Evolutionary conservation across 2,797 vertebrate species (phyloP), one percentile per base, ranked within the genome.

Genomic region (Taenioides sp.): DNA sequence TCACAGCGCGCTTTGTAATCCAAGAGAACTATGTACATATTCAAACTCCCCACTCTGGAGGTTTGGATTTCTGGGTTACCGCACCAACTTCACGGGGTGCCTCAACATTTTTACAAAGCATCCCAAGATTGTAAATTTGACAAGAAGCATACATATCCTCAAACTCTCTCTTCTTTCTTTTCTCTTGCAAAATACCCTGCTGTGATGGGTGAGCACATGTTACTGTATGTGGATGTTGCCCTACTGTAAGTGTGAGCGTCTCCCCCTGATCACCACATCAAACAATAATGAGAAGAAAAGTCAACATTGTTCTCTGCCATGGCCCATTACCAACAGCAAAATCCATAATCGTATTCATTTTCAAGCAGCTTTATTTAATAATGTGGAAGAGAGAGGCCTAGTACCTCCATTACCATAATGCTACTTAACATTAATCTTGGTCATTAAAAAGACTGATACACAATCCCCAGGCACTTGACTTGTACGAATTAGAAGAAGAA

Each of bases 341-440:
- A 91, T 87, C 87, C 89, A 87, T 89, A 91, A 92, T 93, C 85
- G 58, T 78, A 85, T 91, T 93, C 88, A 91, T 93, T 93, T 91
- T 89, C 92, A 93, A 90, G 93, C 93, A 87, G 90, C 87, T 93
- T 94, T 94, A 92, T 93, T 96, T 92, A 95, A 94, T 95, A 95
- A 95, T 94, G 92, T 91, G 84, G 85, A 93, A 88, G 90, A 84
- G 92, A 88, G 90, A 83, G 92, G 83, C 75, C 74, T 81, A 81
- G 87, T 91, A 85, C 82, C 88, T 75, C 88, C 90, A 93, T 93
- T 94, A 95, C 62, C 87, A 92, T 90, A 92, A 89, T 93, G 84
- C 85, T 92, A 83, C 88, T 93, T 89, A 88, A 93, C 92, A 93
- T 91, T 94, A 95, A 94, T 95, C 87, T 80, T 74, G 85, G 90